Conservation (phyloP, 1,140 invertebrate species). For the Trichonephila inaurata region DNA sequence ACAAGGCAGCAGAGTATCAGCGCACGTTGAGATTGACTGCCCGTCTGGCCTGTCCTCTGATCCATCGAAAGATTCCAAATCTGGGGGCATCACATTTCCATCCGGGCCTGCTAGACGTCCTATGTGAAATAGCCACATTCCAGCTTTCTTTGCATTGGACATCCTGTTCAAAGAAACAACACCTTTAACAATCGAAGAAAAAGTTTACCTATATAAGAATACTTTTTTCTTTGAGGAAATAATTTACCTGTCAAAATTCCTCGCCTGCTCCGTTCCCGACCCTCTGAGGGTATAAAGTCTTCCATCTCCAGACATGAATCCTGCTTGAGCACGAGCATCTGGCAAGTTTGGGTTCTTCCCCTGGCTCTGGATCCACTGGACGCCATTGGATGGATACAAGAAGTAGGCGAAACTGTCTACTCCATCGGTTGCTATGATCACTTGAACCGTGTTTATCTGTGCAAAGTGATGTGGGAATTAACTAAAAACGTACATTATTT, state of each 20-base stretch:
- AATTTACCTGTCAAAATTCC: conserved; percentile 87
- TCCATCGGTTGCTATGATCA: conserved; percentile 90
- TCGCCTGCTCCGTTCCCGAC: conserved; percentile 93
- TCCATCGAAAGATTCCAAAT: conserved; percentile 79
- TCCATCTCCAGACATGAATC: conserved; percentile 91
- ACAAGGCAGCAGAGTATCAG: conserved; percentile 77
- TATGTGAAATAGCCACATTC: conserved; percentile 91
- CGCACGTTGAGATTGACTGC: conserved; percentile 64
- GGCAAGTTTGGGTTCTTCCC: conserved; percentile 85
- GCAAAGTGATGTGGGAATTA: too few relatives aligned
- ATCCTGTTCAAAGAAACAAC: conserved; percentile 83
- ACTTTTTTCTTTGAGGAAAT: neutral
- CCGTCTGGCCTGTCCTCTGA: neutral
- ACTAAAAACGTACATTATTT: too few relatives aligned
- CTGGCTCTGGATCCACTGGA: conserved; percentile 93
- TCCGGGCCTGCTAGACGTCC: conserved; percentile 84
- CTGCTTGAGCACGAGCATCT: conserved; percentile 94
- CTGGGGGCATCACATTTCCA: conserved; percentile 86
- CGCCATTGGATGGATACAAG: conserved; percentile 91
- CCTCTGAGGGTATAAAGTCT: conserved; percentile 87
- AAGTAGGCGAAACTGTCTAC: conserved; percentile 91
- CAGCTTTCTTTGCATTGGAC: conserved; percentile 90
- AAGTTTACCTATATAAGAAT: conserved; percentile 84
- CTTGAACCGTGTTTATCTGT: conserved; percentile 90
- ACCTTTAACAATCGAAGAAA: neutral